phyloP scores from a whole-genome alignment of 1,140 invertebrate species.

The Pogonognathellus flavescens region DNA sequence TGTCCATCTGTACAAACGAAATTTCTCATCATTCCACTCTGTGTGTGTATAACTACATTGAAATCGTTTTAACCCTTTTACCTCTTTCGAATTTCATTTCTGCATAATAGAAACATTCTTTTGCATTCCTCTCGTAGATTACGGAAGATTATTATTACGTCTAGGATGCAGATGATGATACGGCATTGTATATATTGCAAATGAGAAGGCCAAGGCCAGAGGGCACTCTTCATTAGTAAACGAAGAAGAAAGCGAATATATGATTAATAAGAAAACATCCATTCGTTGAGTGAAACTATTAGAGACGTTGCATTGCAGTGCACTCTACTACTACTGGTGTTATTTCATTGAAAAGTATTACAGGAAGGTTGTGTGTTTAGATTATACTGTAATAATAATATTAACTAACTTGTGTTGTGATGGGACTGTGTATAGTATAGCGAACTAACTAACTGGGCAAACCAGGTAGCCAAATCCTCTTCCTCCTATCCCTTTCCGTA shows the following conservation, averaged over 20 bases:
- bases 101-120: background rate
- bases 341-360: too few species aligned
- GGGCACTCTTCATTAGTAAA: conserved; percentile 19
- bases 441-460: background rate
- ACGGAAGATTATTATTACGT: background rate
- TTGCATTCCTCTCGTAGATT: background rate
- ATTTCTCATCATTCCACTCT: background rate
- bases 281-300: background rate
- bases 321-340: too few species aligned
- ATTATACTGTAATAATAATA: too few species aligned
- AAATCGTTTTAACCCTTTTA: too few species aligned
- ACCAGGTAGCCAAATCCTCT: conserved; percentile 22
- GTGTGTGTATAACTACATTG: too few species aligned
- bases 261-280: background rate
- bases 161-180: too few species aligned
- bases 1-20: background rate
- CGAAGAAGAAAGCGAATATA: background rate
- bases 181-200: background rate
- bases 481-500: conserved; percentile 45
- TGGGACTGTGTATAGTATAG: background rate
- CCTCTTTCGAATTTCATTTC: background rate
- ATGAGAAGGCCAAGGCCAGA: conserved; percentile 7
- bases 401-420: background rate
- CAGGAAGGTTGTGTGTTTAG: too few species aligned
- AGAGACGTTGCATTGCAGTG: background rate